Base-by-base conservation (phyloP, 2,888 invertebrate genomes). In the Caradrina kadenii region DNA sequence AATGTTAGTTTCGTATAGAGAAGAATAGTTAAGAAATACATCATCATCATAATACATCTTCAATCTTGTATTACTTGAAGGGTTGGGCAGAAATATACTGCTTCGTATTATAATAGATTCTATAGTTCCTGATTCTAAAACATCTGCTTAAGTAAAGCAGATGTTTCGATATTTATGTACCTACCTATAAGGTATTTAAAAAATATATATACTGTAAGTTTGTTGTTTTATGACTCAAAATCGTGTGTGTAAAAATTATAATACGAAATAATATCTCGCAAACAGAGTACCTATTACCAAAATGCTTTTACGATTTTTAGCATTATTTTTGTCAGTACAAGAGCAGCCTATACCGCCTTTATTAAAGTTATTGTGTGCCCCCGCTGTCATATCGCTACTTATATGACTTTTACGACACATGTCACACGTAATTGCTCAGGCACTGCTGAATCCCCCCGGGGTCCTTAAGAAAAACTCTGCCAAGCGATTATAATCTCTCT, bases 351-450 rank as follows among this genome's bases (percentile, higher is more conserved):
- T 81, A 81, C 68, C 73, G 80, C 83, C 85, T 89, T 86, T 87
- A 88, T 87, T 88, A 90, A 89, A 90, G 88, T 89, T 88, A 88
- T 90, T 89, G 88, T 87, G 86, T 84, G 82, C 82, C 82, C 83
- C 84, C 85, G 82, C 82, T 86, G 87, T 85, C 87, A 84, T 87
- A 85, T 85, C 79, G 85, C 83, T 86, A 89, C 85, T 81, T 81
- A 77, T 74, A 74, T 74, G 82, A 82, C 83, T 75, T 90, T 93
- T 93, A 93, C 89, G 93, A 93, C 93, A 90, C 88, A 91, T 92
- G 93, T 93, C 93, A 92, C 88, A 88, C 88, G 90, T 94, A 93
- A 93, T 94, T 93, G 93, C 91, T 86, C 87, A 88, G 92, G 90
- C 90, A 90, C 90, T 89, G 85, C 80, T 83, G 85, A 69, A 78